Evolutionary conservation across 2,888 invertebrate genomes (phyloP), one percentile per base, ranked within the genome.

Genomic region (Patella ulyssiponensis): DNA sequence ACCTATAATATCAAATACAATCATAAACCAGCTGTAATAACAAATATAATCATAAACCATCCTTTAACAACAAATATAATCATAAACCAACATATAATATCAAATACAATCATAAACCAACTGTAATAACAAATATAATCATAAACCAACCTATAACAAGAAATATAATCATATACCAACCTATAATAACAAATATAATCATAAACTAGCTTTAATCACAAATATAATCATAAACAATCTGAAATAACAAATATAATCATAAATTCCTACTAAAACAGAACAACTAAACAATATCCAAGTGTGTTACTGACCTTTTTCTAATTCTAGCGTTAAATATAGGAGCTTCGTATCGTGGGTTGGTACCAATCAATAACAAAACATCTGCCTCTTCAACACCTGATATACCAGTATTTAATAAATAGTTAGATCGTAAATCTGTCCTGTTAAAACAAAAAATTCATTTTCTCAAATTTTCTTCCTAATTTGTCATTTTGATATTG

Each of bases 321-420:
- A 99, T 94, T 87, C 99, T 94, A 0, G 99, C 96, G 92, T 99
- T 99, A 79, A 99, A 93, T 53, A 99, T 93, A 0, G 99, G 98
- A 69, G 99, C 99, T 93, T 99, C 99, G 91, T 96, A 97, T 75
- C 99, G 94, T 0, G 98, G 97, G 93, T 99, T 99, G 1, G 98
- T 98, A 77, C 99, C 99, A 86, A 99, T 95, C 75, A 99, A 93
- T 0, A 99, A 93, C 27, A 99, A 94, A 77, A 96, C 94, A 92
- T 99, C 99, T 0, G 98, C 96, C 79, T 98, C 96, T 92, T 99
- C 99, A 52, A 98, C 94, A 71, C 95, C 95, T 71, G 95, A 94
- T 86, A 99, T 98, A 88, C 94, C 95, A 73, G 96, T 96, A 92
- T 99, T 99, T 80, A 98, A 93, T 74, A 99, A 92, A 92, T 99